Conservation (phyloP, 1,140 invertebrate genomes). For the Drosophila ambigua region DNA sequence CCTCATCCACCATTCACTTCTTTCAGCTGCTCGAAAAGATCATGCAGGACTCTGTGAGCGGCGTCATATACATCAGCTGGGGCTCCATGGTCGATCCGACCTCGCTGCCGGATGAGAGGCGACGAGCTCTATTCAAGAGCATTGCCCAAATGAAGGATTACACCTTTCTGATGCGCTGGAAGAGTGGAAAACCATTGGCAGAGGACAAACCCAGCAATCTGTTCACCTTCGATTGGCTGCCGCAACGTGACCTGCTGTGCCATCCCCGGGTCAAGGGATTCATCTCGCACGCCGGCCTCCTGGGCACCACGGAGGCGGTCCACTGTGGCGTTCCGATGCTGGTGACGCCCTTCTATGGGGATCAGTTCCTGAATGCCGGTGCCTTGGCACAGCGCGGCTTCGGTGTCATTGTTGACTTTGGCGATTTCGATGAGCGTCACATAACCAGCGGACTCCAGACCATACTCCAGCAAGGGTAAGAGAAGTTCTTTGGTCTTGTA, state of each 20-base stretch:
- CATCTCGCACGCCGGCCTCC: slow-evolving; percentile 89
- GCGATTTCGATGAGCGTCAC: slow-evolving; percentile 85
- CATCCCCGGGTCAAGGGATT: slow-evolving; percentile 88
- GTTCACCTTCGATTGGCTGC: slow-evolving; percentile 87
- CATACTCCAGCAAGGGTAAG: slow-evolving; percentile 69
- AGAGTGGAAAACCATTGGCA: slow-evolving; percentile 84
- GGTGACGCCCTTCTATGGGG: slow-evolving; percentile 89
- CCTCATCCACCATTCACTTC: background rate
- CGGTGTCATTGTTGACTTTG: slow-evolving; percentile 85
- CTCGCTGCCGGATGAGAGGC: slow-evolving; percentile 85
- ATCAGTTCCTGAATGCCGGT: slow-evolving; percentile 87
- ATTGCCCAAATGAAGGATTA: slow-evolving; percentile 84
- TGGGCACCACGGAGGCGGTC: slow-evolving; percentile 90
- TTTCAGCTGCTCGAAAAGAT: slow-evolving; percentile 73
- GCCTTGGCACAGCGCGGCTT: slow-evolving; percentile 86
- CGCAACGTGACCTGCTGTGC: slow-evolving; percentile 89
- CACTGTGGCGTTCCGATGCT: slow-evolving; percentile 90
- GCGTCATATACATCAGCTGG: slow-evolving; percentile 80
- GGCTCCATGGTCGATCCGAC: slow-evolving; percentile 86
- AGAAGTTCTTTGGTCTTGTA: background rate
- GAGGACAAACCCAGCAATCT: slow-evolving; percentile 86
- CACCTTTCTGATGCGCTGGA: slow-evolving; percentile 89
- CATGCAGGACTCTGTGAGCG: slow-evolving; percentile 50
- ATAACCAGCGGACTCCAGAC: slow-evolving; percentile 84
- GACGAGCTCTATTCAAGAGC: slow-evolving; percentile 86